Conservation (phyloP, 2,113 vertebrate genomes). For the Pedetes capensis region DNA sequence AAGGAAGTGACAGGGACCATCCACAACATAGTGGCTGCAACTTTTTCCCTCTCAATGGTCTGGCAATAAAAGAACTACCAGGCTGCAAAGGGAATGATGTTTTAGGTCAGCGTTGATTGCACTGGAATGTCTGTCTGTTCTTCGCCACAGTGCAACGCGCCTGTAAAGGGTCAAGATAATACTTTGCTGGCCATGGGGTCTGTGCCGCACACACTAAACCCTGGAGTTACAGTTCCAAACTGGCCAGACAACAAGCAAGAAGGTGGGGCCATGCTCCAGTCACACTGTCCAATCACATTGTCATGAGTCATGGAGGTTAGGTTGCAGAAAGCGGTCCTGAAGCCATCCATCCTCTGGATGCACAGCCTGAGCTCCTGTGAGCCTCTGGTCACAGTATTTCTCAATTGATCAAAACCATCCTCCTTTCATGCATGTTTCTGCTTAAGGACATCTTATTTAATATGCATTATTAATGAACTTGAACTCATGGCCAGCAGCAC, state of each 20-base stretch:
- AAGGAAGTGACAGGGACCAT: not conserved
- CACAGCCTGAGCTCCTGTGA: not conserved
- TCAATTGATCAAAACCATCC: not conserved
- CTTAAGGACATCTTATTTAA: too few relatives aligned
- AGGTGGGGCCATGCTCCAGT: too few relatives aligned
- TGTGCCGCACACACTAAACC: not conserved
- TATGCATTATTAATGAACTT: accelerated
- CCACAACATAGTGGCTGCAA: not conserved
- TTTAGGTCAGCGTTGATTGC: not conserved
- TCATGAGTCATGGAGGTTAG: accelerated
- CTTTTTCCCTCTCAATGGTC: not conserved
- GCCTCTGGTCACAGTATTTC: not conserved
- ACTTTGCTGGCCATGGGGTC: not conserved
- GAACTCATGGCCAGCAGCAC: not conserved
- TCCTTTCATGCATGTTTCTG: not conserved
- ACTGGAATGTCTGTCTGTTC: not conserved
- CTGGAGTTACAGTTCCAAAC: not conserved
- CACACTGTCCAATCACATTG: too few relatives aligned
- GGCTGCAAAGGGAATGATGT: not conserved
- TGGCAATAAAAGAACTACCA: not conserved
- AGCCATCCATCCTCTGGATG: not conserved
- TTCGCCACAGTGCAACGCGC: too few relatives aligned
- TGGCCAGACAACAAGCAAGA: not conserved
- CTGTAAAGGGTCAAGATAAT: too few relatives aligned
- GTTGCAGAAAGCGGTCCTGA: too few relatives aligned